These are phyloP conservation scores for Casuarius casuarius DNA, from an alignment of 2,113 vertebrate species.

Conservation along the genomic window DNA sequence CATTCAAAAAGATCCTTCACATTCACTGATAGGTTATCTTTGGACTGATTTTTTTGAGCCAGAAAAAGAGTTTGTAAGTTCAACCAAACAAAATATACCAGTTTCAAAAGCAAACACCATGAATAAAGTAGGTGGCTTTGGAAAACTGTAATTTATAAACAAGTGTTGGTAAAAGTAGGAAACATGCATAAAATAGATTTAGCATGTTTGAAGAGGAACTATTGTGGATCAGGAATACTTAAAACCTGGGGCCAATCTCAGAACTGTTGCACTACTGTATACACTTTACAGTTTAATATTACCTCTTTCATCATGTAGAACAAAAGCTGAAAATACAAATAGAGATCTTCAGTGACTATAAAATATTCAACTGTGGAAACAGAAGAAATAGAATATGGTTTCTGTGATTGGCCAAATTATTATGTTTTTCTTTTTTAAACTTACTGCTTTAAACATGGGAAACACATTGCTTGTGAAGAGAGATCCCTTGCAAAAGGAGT, in stretches of 20 bases:
- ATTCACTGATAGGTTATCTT: conserved; percentile 33
- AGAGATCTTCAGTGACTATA: not conserved
- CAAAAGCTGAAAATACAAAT: not conserved
- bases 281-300: not conserved
- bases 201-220: not conserved
- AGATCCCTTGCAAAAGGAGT: not conserved
- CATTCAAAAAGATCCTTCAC: conserved; percentile 91
- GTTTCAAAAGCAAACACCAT: not conserved
- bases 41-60: not conserved
- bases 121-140: not conserved
- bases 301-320: not conserved
- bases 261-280: not conserved
- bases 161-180: not conserved
- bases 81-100: not conserved
- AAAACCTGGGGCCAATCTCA: not conserved
- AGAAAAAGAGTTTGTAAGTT: not conserved
- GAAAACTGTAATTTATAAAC: not conserved
- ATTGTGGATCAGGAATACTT: not conserved
- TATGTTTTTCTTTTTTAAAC: not conserved
- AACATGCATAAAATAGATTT: not conserved
- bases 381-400: not conserved
- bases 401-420: not conserved
- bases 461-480: not conserved
- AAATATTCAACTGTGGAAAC: not conserved
- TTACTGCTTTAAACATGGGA: not conserved